These are phyloP conservation scores for Diplolepis rosae DNA, from an alignment of 2,888 invertebrate species.

Conservation along the genomic window DNA sequence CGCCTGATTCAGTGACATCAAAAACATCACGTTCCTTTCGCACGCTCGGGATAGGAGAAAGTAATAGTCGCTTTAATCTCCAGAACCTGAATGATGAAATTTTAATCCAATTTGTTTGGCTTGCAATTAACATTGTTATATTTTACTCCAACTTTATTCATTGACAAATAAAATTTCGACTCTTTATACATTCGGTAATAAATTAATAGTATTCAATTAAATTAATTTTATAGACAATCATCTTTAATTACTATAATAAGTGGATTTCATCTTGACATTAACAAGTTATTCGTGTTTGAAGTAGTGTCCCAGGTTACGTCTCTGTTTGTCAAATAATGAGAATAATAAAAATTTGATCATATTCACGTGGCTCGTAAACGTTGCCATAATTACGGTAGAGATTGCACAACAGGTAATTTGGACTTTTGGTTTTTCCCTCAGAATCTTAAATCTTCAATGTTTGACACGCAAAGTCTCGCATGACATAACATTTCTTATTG, in stretches of 20 bases:
- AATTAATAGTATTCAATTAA: background rate
- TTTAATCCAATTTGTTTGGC: slow-evolving; percentile 7
- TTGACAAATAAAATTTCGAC: too few relatives aligned
- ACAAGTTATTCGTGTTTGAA: background rate
- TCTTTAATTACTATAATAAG: background rate
- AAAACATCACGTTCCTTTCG: background rate
- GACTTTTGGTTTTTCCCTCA: background rate
- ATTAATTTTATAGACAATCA: background rate
- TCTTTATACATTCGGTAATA: background rate
- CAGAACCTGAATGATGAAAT: slow-evolving; percentile 19
- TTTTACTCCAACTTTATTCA: background rate
- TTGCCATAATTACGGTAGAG: background rate
- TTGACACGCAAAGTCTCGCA: background rate
- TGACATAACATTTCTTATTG: background rate
- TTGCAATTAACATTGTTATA: slow-evolving; percentile 1
- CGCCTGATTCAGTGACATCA: background rate
- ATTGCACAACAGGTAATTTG: background rate
- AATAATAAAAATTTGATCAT: background rate
- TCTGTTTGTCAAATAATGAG: background rate
- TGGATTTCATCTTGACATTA: background rate
- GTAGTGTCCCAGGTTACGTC: background rate
- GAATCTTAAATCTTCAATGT: background rate
- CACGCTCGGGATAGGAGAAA: slow-evolving; percentile 10
- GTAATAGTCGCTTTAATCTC: slow-evolving; percentile 25
- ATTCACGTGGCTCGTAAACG: background rate